Base-by-base conservation (phyloP, 2,888 invertebrate genomes). In the Podabrus alpinus region DNA sequence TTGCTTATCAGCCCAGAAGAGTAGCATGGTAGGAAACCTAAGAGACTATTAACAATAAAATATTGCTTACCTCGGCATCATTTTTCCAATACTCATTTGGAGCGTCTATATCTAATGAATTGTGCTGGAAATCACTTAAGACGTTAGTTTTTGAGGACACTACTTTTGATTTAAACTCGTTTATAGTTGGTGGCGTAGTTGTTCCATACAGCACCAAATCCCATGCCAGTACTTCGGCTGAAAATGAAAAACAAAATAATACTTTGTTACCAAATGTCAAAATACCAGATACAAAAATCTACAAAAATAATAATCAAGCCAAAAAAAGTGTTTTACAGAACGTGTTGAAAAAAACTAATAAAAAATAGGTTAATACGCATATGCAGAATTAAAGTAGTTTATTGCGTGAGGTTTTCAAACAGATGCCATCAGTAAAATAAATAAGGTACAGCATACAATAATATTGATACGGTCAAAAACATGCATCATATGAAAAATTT, bases 141-240 rank as follows among this genome's bases (percentile, higher is more conserved):
- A 90, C 90, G 83, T 92, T 91, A 9, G 72, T 68, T 68, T 76
- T 75, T 11, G 62, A 60, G 7, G 72, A 66, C 29, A 69, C 70
- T 24, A 25, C 68, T 19, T 73, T 69, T 15, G 68, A 69, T 19
- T 74, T 71, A 13, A 60, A 25, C 10, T 71, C 62, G 69, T 81
- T 79, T 9, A 78, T 79, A 15, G 80, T 88, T 21, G 90, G 87
- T 1, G 88, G 87, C 10, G 88, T 89, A 45, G 89, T 92, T 1
- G 95, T 95, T 61, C 96, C 96, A 87, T 95, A 94, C 86, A 96
- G 92, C 83, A 94, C 92, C 83, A 95, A 87, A 86, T 94, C 92
- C 95, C 95, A 96, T 81, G 94, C 93, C 69, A 92, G 90, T 74
- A 95, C 88, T 83, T 92, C 91, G 82, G 85, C 85, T 86, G 80